Evolutionary conservation across 1,140 invertebrate genomes (phyloP), one percentile per base, ranked within the genome.

Genomic region (Drosophila ananassae): DNA sequence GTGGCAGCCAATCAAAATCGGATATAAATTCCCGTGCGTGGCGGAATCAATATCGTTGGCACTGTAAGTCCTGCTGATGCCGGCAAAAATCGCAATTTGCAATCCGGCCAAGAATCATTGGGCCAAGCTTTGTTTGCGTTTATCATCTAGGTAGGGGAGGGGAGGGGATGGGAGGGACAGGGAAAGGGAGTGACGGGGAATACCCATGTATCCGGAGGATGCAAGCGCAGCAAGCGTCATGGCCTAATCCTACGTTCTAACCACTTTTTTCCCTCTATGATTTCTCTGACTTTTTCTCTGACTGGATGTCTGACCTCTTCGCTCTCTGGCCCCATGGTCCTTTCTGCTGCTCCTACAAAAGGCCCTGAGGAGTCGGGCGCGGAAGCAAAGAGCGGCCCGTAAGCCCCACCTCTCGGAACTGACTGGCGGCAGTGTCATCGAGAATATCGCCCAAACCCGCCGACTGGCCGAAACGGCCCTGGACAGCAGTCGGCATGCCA

Each of bases 361-460:
- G 94, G 94, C 94, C 12, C 91, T 99, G 84, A 94, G 96, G 46
- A 95, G 95, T 69, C 94, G 98, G 75, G 97, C 97, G 17, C 95
- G 95, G 84, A 97, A 97, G 91, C 95, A 96, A 73, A 93, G 95
- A 52, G 94, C 95, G 28, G 95, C 95, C 30, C 94, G 96, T 69
- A 96, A 96, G 91, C 95, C 96, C 3, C 94, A 95, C 72, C 92
- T 95, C 64, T 94, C 94, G 8, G 93, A 94, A 46, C 95, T 96
- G 55, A 95, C 95, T 58, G 95, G 95, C 1, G 96, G 96, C 28
- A 96, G 96, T 83, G 96, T 98, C 73, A 97, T 98, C 91, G 97
- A 98, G 92, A 98, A 98, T 92, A 94, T 97, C 53, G 95, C 96
- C 37, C 96, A 96, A 85, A 97, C 96, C 1, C 93, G 95, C 62